Evolutionary conservation across 2,113 vertebrate genomes (phyloP).

Genomic region (Cairina moschata): DNA sequence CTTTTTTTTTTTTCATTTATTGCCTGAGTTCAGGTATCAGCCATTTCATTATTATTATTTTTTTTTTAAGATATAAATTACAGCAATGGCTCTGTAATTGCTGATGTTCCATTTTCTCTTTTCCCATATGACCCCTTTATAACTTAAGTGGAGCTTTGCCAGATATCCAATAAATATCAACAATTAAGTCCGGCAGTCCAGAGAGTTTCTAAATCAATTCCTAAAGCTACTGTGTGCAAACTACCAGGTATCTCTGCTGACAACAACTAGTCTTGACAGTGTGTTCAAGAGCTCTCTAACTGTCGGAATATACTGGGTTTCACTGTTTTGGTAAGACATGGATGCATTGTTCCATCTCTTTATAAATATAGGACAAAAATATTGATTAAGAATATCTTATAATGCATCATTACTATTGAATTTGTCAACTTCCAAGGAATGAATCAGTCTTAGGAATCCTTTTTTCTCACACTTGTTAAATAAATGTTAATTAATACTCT

Average conservation of each 20-base stretch:
- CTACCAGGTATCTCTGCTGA: neutral
- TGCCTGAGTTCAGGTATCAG: slow-evolving; percentile 1
- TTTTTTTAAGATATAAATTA: slow-evolving; percentile 30
- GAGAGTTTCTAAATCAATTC: neutral
- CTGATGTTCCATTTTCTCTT: slow-evolving; percentile 13
- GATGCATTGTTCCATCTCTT: neutral
- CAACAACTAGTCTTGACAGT: neutral
- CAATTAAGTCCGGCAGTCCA: neutral
- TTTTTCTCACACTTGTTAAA: neutral
- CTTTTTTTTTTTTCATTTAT: neutral
- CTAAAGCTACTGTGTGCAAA: neutral
- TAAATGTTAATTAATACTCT: neutral
- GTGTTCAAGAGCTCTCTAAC: neutral
- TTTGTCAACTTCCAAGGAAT: neutral
- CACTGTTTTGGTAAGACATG: neutral
- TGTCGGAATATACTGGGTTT: neutral
- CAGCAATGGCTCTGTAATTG: neutral
- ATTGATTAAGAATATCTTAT: neutral
- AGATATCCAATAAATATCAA: slow-evolving; percentile 24
- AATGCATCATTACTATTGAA: neutral
- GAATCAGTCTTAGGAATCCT: neutral
- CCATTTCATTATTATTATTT: slow-evolving; percentile 31
- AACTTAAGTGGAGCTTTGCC: slow-evolving; percentile 7
- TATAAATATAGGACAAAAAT: neutral
- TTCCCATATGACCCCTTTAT: slow-evolving; percentile 10